Base-by-base conservation (phyloP, 2,113 vertebrate genomes). In the Mandrillus leucophaeus region DNA sequence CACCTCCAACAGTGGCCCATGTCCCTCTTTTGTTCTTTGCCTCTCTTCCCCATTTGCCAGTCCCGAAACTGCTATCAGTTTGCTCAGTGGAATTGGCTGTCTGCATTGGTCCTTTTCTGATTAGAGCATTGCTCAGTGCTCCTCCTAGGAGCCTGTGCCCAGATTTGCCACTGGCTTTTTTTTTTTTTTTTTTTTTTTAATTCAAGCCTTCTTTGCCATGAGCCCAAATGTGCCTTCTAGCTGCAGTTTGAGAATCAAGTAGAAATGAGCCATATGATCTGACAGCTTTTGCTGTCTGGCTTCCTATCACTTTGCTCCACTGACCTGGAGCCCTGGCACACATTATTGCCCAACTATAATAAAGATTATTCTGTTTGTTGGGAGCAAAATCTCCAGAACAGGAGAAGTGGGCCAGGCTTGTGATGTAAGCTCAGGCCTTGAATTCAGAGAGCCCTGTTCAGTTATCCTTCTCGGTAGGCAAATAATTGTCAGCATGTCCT, bases 401-500 rank as follows among this genome's bases (percentile, higher is more conserved):
- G 61, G 35, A 38, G 30, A 80, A 10, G 73, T 20, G 7, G 22
- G 27, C 30, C 48, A 61, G 68, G 68, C 9, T 76, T 14, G 0
- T 16, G 52, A n/a, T 17, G 38, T 13, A 14, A 17, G 22, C 11
- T 68, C 7, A 45, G 75, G 75, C 18, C n/a, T 43, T 18, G 6
- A 17, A 35, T 35, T 64, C 80, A 18, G 52, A 81, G n/a, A 43
- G 11, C 2, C 27, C 32, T 32, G n/a, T 45, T 45, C 61, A 2
- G 30, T 14, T 55, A 55, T 88, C 35, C 43, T 38, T 32, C 25
- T 66, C 14, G 2, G 57, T 11, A 35, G 66, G 23, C 38, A 25
- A 45, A 17, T 38, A 25, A n/a, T 2, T 35, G n/a, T 30, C 48
- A 10, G 6, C 12, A 23, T 0, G 2, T 11, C 22, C 22, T 66